These are phyloP conservation scores for Torymus texanus DNA, from an alignment of 2,888 invertebrate genomes.

Conservation along the genomic window DNA sequence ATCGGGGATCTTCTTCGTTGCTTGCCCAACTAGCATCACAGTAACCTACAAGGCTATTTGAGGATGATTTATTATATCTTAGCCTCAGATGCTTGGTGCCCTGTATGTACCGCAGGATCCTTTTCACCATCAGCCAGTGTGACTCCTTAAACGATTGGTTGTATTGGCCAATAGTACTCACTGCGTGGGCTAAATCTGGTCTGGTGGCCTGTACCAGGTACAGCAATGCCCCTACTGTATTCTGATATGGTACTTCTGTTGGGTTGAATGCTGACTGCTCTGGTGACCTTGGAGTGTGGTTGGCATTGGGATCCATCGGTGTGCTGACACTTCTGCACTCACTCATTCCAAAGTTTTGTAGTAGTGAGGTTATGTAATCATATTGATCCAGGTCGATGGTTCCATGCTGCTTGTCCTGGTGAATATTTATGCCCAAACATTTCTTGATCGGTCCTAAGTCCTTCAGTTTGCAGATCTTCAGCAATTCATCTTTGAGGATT, in stretches of 20 bases:
- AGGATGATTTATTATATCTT: too few relatives aligned
- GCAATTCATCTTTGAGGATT: not conserved
- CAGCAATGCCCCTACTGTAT: too few relatives aligned
- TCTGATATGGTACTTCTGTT: too few relatives aligned
- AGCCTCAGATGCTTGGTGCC: too few relatives aligned
- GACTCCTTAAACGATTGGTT: too few relatives aligned
- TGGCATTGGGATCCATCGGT: not conserved
- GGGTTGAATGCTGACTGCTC: not conserved
- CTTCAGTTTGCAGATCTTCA: not conserved
- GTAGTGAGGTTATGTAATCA: not conserved
- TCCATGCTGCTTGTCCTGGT: not conserved
- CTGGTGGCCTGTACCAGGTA: too few relatives aligned
- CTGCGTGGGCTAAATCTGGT: too few relatives aligned
- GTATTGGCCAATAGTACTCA: too few relatives aligned
- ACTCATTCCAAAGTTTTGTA: not conserved
- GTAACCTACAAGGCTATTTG: too few relatives aligned
- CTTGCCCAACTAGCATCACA: not conserved
- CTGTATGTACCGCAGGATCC: too few relatives aligned
- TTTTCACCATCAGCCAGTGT: too few relatives aligned
- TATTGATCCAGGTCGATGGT: not conserved
- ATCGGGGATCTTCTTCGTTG: not conserved
- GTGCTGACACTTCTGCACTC: not conserved
- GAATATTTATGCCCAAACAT: not conserved
- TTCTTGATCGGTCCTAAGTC: not conserved
- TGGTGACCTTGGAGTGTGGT: not conserved